phyloP scores from a whole-genome alignment of 2,113 vertebrate species.

The Mus musculus region DNA sequence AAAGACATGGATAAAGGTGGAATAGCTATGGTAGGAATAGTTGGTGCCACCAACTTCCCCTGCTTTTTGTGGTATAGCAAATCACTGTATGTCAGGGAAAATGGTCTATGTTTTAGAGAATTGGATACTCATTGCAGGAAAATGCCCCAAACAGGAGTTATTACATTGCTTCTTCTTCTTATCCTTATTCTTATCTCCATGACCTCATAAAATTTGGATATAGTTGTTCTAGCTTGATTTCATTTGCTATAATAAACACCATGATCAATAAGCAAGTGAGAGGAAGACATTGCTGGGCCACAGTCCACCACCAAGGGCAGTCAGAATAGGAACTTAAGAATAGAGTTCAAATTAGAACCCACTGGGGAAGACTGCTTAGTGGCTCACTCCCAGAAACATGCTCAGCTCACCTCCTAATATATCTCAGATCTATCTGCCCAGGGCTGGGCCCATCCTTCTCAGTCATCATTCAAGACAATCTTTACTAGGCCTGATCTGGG shows the following conservation, averaged over 20 bases:
- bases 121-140: too few relatives aligned
- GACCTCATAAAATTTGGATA: background rate
- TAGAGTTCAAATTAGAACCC: background rate
- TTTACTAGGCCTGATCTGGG: background rate
- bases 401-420: background rate
- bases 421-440: too few relatives aligned
- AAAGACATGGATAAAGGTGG: background rate
- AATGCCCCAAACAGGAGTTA: background rate
- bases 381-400: background rate
- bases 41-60: background rate
- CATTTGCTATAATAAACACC: background rate
- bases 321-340: background rate
- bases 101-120: background rate
- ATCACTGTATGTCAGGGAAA: background rate
- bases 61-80: background rate
- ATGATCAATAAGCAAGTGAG: too few relatives aligned
- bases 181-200: background rate
- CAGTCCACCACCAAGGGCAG: fast-evolving
- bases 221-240: background rate
- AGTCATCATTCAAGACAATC: too few relatives aligned
- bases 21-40: too few relatives aligned
- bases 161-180: background rate
- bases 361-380: background rate
- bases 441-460: too few relatives aligned
- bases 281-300: background rate